Conservation (phyloP, 2,888 invertebrate genomes). For the Steromphala cineraria region DNA sequence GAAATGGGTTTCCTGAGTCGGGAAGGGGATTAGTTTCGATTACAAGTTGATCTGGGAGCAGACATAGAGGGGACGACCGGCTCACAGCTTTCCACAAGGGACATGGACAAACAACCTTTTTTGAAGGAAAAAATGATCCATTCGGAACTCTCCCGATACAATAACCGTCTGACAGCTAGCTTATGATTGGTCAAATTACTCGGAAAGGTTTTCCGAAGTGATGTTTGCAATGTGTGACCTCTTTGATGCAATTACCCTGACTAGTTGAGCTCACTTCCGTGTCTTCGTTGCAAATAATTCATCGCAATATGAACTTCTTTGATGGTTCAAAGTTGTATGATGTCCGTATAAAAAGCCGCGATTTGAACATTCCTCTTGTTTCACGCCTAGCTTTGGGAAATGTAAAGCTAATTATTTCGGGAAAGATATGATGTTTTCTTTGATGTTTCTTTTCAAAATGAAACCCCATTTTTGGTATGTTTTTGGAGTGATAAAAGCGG, state of each 20-base stretch:
- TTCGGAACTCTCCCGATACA: background rate
- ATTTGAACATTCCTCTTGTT: too few relatives aligned
- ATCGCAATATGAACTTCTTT: slow-evolving; percentile 9
- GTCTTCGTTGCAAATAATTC: background rate
- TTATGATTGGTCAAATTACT: slow-evolving; percentile 13
- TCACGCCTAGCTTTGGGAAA: too few relatives aligned
- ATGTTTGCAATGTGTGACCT: slow-evolving; percentile 8
- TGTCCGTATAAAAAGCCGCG: too few relatives aligned
- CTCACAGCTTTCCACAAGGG: slow-evolving; percentile 1
- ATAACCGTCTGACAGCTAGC: slow-evolving; percentile 12
- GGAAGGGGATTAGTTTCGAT: slow-evolving; percentile 15
- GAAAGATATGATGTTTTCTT: too few relatives aligned
- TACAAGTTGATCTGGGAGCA: slow-evolving; percentile 14
- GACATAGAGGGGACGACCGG: background rate
- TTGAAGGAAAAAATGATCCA: slow-evolving; percentile 7
- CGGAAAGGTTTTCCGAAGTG: background rate
- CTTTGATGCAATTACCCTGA: slow-evolving; percentile 11
- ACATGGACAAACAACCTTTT: slow-evolving; percentile 11
- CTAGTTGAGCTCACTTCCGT: slow-evolving; percentile 13
- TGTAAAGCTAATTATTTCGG: too few relatives aligned
- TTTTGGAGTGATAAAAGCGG: too few relatives aligned
- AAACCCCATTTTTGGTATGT: too few relatives aligned
- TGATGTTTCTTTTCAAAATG: too few relatives aligned
- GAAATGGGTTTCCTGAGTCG: slow-evolving; percentile 21
- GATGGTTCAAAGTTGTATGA: background rate